These are phyloP conservation scores for Platycnemis pennipes DNA, from an alignment of 2,888 invertebrate species.

Conservation along the genomic window DNA sequence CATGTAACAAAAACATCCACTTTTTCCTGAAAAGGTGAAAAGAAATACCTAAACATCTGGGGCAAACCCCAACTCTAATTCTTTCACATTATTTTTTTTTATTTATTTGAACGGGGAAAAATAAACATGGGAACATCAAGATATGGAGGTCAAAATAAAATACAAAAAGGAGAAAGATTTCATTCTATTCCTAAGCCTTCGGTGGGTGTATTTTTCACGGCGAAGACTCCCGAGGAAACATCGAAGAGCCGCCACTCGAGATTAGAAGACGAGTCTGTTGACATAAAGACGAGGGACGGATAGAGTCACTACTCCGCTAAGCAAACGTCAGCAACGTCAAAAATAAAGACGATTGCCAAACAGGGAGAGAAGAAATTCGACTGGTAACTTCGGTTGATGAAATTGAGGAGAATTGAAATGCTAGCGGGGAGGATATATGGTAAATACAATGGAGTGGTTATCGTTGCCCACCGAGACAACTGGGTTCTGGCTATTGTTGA, in stretches of 20 bases:
- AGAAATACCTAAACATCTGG: background rate
- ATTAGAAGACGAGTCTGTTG: slow-evolving; percentile 54
- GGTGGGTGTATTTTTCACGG: background rate
- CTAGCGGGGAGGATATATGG: background rate
- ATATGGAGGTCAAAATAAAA: background rate
- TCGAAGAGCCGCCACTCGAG: slow-evolving; percentile 23
- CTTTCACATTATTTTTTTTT: background rate
- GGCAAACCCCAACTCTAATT: background rate
- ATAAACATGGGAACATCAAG: background rate
- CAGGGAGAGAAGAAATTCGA: background rate
- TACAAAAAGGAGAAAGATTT: background rate
- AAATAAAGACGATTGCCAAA: background rate
- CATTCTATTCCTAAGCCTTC: background rate
- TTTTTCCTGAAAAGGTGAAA: background rate
- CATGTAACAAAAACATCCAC: too few relatives aligned
- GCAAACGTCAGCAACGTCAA: background rate
- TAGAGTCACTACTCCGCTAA: background rate
- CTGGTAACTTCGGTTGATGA: background rate
- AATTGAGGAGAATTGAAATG: background rate
- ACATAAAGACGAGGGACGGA: slow-evolving; percentile 51
- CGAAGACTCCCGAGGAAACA: slow-evolving; percentile 17
- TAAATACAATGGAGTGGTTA: background rate
- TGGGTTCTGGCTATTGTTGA: too few relatives aligned
- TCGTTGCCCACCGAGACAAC: too few relatives aligned
- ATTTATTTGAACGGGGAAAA: background rate